phyloP scores from a whole-genome alignment of 2,797 vertebrate species.

The Sebastes oblongus region DNA sequence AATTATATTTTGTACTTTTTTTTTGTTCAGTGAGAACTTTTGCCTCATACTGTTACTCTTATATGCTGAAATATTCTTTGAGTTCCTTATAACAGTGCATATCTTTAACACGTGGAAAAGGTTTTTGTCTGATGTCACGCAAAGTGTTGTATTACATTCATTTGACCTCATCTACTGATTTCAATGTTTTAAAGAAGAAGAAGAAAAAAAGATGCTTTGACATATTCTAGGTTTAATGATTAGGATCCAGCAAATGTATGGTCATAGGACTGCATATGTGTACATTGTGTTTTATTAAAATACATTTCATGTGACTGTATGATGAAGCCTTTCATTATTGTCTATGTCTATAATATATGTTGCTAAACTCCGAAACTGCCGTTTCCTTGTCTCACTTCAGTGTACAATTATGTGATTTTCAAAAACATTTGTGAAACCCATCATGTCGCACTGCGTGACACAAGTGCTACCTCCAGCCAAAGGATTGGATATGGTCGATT shows the following conservation, averaged over 20 bases:
- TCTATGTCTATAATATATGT: constrained; percentile 62
- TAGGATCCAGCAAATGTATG: constrained; percentile 84
- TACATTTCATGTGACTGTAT: constrained; percentile 83
- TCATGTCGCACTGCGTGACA: constrained; percentile 59
- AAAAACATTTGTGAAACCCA: constrained; percentile 71
- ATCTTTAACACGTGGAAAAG: constrained; percentile 79
- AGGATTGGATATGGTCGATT: constrained; percentile 66
- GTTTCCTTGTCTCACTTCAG: constrained; percentile 52
- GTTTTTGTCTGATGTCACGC: constrained; percentile 77
- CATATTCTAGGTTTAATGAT: constrained; percentile 82
- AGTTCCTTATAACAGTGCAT: constrained; percentile 81
- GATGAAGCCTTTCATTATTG: constrained; percentile 65
- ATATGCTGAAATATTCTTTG: constrained; percentile 84
- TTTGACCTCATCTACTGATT: constrained; percentile 82
- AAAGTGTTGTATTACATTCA: constrained; percentile 77
- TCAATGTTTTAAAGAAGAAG: constrained; percentile 74
- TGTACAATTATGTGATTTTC: constrained; percentile 42
- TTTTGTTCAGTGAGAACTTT: constrained; percentile 80
- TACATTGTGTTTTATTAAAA: constrained; percentile 89
- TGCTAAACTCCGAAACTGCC: constrained; percentile 50
- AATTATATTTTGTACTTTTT: constrained; percentile 83
- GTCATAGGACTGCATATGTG: constrained; percentile 86
- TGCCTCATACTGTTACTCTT: constrained; percentile 82
- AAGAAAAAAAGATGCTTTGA: constrained; percentile 68
- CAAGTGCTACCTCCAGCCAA: constrained; percentile 54